These are phyloP conservation scores for Procambarus virginalis DNA, from an alignment of 1,140 invertebrate species.

Conservation along the genomic window DNA sequence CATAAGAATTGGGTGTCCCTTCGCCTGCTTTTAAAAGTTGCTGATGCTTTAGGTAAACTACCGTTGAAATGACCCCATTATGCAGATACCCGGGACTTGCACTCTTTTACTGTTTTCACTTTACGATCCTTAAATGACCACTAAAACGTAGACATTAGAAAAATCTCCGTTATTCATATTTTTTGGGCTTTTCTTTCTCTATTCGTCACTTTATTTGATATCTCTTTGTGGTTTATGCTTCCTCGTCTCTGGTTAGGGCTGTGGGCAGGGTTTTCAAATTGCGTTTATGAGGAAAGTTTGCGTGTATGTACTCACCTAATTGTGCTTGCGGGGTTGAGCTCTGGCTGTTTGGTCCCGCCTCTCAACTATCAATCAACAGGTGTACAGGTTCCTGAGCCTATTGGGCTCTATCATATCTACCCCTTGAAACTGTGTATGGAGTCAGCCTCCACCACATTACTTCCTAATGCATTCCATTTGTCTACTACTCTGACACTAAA, in stretches of 20 bases:
- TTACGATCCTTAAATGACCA: constrained; percentile 36
- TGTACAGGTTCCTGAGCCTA: too few species aligned
- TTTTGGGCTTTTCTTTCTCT: neutral
- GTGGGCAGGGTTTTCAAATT: too few species aligned
- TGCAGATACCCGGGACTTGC: constrained; percentile 42
- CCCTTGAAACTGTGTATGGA: too few species aligned
- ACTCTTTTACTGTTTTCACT: constrained; percentile 36
- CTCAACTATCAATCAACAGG: too few species aligned
- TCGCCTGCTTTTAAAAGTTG: constrained; percentile 34
- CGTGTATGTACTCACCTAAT: neutral
- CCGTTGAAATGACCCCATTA: constrained; percentile 34
- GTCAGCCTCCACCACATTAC: too few species aligned
- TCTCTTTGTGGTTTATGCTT: neutral
- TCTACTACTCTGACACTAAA: too few species aligned
- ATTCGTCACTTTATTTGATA: neutral
- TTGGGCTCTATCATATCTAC: too few species aligned
- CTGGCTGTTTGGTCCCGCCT: neutral
- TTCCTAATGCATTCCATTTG: too few species aligned
- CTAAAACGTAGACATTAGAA: constrained; percentile 4
- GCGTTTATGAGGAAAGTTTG: neutral
- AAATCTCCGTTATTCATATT: neutral
- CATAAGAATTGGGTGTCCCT: neutral
- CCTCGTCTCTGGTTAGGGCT: too few species aligned
- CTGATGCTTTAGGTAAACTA: constrained; percentile 48
- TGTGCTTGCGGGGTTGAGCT: neutral